These are phyloP conservation scores for Cyclophora albipunctata DNA, from an alignment of 2,888 invertebrate genomes.

Conservation along the genomic window DNA sequence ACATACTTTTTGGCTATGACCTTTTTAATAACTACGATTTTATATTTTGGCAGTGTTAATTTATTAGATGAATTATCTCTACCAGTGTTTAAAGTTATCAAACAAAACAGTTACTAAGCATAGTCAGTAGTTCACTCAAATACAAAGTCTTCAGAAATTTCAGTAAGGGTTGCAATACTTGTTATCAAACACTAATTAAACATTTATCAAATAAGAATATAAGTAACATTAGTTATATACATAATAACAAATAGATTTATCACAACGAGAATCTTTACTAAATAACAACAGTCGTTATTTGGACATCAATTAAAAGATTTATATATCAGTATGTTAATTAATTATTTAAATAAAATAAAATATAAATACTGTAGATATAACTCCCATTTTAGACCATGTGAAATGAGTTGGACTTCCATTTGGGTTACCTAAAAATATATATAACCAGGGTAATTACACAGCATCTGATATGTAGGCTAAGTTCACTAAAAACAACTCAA, in stretches of 20 bases:
- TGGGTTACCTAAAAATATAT: slow-evolving; percentile 73
- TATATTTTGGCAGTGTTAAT: slow-evolving; percentile 69
- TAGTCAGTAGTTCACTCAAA: not conserved
- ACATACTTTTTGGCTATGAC: slow-evolving; percentile 39
- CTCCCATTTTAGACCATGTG: slow-evolving; percentile 60
- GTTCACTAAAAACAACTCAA: slow-evolving; percentile 23
- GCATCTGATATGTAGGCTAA: slow-evolving; percentile 18
- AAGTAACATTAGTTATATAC: slow-evolving; percentile 49
- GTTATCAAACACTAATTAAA: slow-evolving; percentile 29
- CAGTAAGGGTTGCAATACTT: not conserved
- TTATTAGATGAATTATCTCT: slow-evolving; percentile 35
- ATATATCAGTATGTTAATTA: slow-evolving; percentile 22
- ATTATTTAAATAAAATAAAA: slow-evolving; percentile 32
- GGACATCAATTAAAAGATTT: slow-evolving; percentile 40
- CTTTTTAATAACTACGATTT: slow-evolving; percentile 42
- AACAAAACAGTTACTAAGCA: not conserved
- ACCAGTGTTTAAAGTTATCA: not conserved
- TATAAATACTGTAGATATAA: slow-evolving; percentile 48
- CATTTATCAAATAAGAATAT: slow-evolving; percentile 34
- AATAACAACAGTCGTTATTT: slow-evolving; percentile 65
- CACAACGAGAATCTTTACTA: slow-evolving; percentile 62
- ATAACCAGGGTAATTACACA: slow-evolving; percentile 52
- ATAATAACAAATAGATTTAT: slow-evolving; percentile 61
- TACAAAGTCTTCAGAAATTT: not conserved
- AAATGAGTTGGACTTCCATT: slow-evolving; percentile 67